Conservation (phyloP, 2,888 invertebrate species). For the Drosophila lacicola region DNA sequence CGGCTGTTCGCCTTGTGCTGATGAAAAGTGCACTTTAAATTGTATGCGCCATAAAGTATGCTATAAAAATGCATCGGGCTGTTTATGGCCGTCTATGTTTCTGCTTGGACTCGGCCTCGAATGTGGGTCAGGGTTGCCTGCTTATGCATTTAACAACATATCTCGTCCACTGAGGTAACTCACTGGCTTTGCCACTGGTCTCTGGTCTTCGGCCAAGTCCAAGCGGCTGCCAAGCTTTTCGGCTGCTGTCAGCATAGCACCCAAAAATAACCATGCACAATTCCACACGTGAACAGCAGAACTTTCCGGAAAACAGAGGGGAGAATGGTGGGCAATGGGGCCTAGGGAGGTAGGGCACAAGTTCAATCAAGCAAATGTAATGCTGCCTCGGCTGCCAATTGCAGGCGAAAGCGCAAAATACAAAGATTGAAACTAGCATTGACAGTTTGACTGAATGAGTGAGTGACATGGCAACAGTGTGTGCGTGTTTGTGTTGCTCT, state of each 20-base stretch:
- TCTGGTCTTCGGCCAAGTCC: slow-evolving; percentile 35
- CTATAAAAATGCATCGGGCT: slow-evolving; percentile 41
- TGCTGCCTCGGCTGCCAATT: slow-evolving; percentile 69
- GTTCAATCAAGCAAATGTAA: slow-evolving; percentile 79
- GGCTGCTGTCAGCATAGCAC: slow-evolving; percentile 25
- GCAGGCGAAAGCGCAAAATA: slow-evolving; percentile 69
- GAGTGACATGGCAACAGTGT: slow-evolving; percentile 63
- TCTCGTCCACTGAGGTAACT: slow-evolving; percentile 47
- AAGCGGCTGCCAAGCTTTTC: slow-evolving; percentile 30
- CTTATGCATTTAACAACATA: slow-evolving; percentile 64
- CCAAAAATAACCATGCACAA: slow-evolving; percentile 33
- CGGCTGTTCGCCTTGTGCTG: slow-evolving; percentile 10
- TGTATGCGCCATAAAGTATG: slow-evolving; percentile 54
- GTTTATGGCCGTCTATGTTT: not conserved
- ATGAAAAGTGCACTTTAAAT: slow-evolving; percentile 65
- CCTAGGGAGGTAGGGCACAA: slow-evolving; percentile 15
- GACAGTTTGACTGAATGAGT: slow-evolving; percentile 74
- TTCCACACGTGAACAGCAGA: slow-evolving; percentile 11
- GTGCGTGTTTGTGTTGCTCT: slow-evolving; percentile 5
- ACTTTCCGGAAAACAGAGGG: not conserved
- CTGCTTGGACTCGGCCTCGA: slow-evolving; percentile 11
- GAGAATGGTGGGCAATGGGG: not conserved
- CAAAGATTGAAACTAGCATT: slow-evolving; percentile 74
- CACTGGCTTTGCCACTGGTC: slow-evolving; percentile 29
- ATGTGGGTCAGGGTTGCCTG: slow-evolving; percentile 64